phyloP scores from a whole-genome alignment of 2,113 vertebrate species.

The Andinoacara biseriatus region DNA sequence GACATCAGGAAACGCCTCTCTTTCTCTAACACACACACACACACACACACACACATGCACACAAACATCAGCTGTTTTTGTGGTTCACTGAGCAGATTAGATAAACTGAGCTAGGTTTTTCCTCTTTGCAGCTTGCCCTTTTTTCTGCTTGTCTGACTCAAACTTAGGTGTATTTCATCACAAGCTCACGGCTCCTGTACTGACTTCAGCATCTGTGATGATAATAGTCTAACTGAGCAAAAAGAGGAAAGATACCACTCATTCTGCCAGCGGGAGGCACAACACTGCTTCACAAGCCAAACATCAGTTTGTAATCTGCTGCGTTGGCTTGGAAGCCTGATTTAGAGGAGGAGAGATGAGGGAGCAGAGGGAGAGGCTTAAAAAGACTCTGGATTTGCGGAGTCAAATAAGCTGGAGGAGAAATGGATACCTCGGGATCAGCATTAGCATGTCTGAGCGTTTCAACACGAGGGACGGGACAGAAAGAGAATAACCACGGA shows the following conservation, averaged over 20 bases:
- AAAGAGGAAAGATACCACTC: slow-evolving; percentile 38
- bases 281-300: slow-evolving; percentile 33
- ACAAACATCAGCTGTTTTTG: slow-evolving; percentile 52
- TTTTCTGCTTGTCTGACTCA: slow-evolving; percentile 40
- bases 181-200: not conserved
- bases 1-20: slow-evolving; percentile 71
- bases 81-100: slow-evolving; percentile 50
- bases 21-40: not conserved
- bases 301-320: slow-evolving; percentile 61
- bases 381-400: slow-evolving; percentile 7
- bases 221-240: slow-evolving; percentile 25
- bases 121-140: slow-evolving; percentile 7
- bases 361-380: slow-evolving; percentile 51
- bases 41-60: slow-evolving; percentile 1
- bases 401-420: slow-evolving; percentile 33
- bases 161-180: slow-evolving; percentile 35
- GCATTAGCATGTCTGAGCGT: slow-evolving; percentile 30
- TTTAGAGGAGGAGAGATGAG: slow-evolving; percentile 36
- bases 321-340: slow-evolving; percentile 35
- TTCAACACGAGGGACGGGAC: slow-evolving; percentile 7
- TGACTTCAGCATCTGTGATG: slow-evolving; percentile 53
- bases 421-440: slow-evolving; percentile 31
- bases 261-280: slow-evolving; percentile 29
- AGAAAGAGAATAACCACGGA: slow-evolving; percentile 22
- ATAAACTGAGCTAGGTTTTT: slow-evolving; percentile 23